A percentile compares a stretch with the other conserved stretches of the same genome.
These are phyloP conservation scores for Baronia brevicornis DNA, from an alignment of 2,888 invertebrate genomes.

Conservation along the genomic window DNA sequence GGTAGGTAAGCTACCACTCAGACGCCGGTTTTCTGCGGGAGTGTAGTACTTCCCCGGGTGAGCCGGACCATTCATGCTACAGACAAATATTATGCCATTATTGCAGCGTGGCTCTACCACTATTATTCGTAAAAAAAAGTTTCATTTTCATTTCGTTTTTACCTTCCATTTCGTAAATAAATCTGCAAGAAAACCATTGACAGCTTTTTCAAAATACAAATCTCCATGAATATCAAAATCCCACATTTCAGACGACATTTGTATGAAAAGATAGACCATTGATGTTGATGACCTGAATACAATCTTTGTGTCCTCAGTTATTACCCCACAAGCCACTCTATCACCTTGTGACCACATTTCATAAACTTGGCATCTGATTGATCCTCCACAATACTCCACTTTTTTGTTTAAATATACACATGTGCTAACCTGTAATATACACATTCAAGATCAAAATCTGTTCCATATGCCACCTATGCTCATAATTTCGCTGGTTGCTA, in stretches of 20 bases:
- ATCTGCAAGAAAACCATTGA: conserved; percentile 96
- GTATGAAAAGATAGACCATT: conserved; percentile 97
- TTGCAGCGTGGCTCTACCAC: too few species aligned
- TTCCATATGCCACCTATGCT: too few species aligned
- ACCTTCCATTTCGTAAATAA: conserved; percentile 98
- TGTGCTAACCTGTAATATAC: conserved; percentile 81
- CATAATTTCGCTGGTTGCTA: too few species aligned
- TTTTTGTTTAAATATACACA: conserved; percentile 97
- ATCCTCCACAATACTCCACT: conserved; percentile 91
- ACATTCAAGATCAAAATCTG: background rate
- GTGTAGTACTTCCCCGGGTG: too few species aligned
- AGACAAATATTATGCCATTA: too few species aligned
- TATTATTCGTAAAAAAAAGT: too few species aligned
- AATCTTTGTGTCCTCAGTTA: conserved; percentile 96
- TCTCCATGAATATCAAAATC: conserved; percentile 99
- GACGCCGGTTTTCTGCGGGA: too few species aligned
- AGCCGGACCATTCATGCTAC: too few species aligned
- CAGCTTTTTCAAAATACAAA: conserved; percentile 98
- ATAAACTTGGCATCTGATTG: conserved; percentile 90
- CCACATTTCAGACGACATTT: conserved; percentile 99
- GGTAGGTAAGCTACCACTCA: too few species aligned
- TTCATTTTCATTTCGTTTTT: too few species aligned
- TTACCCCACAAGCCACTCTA: conserved; percentile 94
- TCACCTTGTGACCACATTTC: conserved; percentile 99
- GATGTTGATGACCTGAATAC: conserved; percentile 98